Percentiles rank a stretch among this genome's conserved stretches.
These are phyloP conservation scores for Macropis europaea DNA, from an alignment of 2,888 invertebrate genomes.

Conservation along the genomic window DNA sequence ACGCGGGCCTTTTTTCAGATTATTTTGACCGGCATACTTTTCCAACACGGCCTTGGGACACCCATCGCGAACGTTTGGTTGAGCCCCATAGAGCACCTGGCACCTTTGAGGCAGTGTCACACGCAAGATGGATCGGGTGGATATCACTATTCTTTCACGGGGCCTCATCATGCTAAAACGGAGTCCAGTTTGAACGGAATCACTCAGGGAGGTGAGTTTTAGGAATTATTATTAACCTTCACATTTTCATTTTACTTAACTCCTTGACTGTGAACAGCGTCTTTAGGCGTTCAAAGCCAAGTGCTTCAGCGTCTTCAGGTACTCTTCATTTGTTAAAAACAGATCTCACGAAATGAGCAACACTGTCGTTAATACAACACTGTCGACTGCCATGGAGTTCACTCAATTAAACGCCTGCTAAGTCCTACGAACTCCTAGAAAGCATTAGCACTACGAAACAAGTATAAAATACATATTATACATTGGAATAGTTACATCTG, in stretches of 20 bases:
- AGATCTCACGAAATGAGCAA: too few species aligned
- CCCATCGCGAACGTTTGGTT: slow-evolving; percentile 82
- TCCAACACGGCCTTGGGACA: slow-evolving; percentile 46
- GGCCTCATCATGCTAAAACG: slow-evolving; percentile 84
- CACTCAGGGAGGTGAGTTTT: slow-evolving; percentile 81
- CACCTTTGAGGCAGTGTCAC: slow-evolving; percentile 80
- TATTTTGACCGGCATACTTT: slow-evolving; percentile 45
- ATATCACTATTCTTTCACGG: slow-evolving; percentile 84
- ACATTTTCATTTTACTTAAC: background rate
- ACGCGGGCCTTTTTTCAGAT: slow-evolving; percentile 40
- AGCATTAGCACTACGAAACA: too few species aligned
- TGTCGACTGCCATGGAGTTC: too few species aligned
- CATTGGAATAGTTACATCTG: too few species aligned
- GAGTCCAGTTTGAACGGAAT: slow-evolving; percentile 84
- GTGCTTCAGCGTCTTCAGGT: too few species aligned
- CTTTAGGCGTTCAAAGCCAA: too few species aligned
- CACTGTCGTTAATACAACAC: too few species aligned
- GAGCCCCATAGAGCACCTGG: slow-evolving; percentile 76
- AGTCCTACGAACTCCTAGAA: too few species aligned
- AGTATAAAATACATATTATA: too few species aligned
- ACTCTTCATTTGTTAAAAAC: too few species aligned
- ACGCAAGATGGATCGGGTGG: slow-evolving; percentile 82
- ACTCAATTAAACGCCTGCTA: too few species aligned
- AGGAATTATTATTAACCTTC: background rate
- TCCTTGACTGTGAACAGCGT: too few species aligned